phyloP scores from a whole-genome alignment of 2,888 invertebrate species.

The Sarcophaga caerulescens region DNA sequence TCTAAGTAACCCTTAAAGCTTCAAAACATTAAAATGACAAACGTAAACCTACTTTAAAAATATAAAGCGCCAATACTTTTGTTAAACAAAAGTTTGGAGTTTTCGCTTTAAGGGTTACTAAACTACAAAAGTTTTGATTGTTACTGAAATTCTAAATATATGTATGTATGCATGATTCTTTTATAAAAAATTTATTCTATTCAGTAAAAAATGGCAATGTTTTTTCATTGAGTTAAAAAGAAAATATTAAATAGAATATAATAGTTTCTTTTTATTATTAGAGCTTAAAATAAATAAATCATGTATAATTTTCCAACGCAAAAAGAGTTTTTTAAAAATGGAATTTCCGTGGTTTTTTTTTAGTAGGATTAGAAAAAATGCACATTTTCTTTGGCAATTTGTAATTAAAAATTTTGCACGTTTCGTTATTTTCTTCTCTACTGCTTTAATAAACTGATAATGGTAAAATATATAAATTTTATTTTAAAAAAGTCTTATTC shows the following conservation, averaged over 20 bases:
- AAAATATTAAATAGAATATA: constrained; percentile 36
- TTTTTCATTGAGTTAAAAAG: constrained; percentile 34
- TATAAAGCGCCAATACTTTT: constrained; percentile 3
- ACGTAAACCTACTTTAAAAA: neutral
- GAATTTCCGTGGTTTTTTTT: neutral
- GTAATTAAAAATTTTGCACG: constrained; percentile 52
- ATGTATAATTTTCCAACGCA: neutral
- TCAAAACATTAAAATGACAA: neutral
- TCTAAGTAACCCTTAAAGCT: neutral
- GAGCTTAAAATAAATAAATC: constrained; percentile 31
- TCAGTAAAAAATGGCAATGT: constrained; percentile 68
- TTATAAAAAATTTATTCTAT: constrained; percentile 33
- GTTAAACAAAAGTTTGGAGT: constrained; percentile 19
- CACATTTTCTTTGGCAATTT: constrained; percentile 62
- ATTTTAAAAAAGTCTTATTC: constrained; percentile 4
- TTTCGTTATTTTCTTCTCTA: constrained; percentile 6
- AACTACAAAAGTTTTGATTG: neutral
- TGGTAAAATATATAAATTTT: neutral
- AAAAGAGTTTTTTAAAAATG: neutral
- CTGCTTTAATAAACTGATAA: neutral
- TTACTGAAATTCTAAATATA: no score
- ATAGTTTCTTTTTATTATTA: constrained; percentile 47
- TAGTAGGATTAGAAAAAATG: constrained; percentile 49
- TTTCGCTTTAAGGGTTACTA: neutral
- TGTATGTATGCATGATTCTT: neutral